Evolutionary conservation across 2,888 invertebrate genomes (phyloP), one percentile per base, ranked within the genome.

Genomic region (Agonopterix heracliana): DNA sequence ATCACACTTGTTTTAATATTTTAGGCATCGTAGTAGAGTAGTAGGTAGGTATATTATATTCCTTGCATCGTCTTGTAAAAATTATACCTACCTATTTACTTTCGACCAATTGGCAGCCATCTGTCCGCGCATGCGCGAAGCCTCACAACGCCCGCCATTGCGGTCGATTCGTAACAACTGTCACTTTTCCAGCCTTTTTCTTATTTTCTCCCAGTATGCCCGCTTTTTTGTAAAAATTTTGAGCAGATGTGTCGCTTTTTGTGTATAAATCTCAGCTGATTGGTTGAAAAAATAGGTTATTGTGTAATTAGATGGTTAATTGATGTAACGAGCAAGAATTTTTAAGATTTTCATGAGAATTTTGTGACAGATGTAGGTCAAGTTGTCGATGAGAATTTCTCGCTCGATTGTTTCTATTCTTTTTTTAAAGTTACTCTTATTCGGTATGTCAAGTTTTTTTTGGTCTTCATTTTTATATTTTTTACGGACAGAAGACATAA

Each of bases 111-210:
- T 57, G 68, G 48, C 54, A 48, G 54, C 54, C 78, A 75, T 63
- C 74, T 80, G 79, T 50, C 51, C 44, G 54, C 71, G 78, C 78
- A 78, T 78, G 75, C 79, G 81, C 77, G 73, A 69, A 67, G 62
- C 63, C 66, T 48, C 49, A 46, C 51, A 49, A 44, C 57, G 26
- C 26, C 59, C 54, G 63, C 68, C 64, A 69, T 69, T 71, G 72
- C 68, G 71, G 71, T 76, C 67, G 69, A 78, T 60, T 80, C 66
- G 61, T 56, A 60, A 55, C 84, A 85, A 82, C 84, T 85, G 84
- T 78, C 76, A 81, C 62, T 72, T 74, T 46, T 38, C 48, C 9
- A 46, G 13, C 34, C 44, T 50, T 50, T 46, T 46, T 46, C 43
- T 34, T 43, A 56, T 60, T 71, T 64, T 60, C 59, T 53, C 54